These are phyloP conservation scores for Brachionus sp. DNA, from an alignment of 1,140 invertebrate genomes.

Conservation along the genomic window DNA sequence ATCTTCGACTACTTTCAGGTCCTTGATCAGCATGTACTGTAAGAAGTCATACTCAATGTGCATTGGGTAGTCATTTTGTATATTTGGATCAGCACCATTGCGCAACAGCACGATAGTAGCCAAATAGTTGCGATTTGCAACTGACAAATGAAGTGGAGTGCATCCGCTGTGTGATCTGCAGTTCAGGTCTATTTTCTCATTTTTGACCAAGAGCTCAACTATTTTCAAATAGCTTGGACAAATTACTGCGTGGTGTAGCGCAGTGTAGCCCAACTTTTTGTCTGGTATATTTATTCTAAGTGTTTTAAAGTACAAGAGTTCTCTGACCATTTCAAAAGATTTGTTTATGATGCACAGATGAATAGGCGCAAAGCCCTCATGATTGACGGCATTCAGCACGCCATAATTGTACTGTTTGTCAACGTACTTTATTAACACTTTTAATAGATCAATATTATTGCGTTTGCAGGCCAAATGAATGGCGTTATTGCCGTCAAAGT, in stretches of 20 bases:
- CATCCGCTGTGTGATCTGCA: not conserved
- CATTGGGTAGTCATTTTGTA: conserved; percentile 15
- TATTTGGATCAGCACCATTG: not conserved
- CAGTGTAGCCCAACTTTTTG: not conserved
- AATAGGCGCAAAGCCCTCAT: not conserved
- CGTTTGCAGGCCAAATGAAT: not conserved
- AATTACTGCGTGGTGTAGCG: not conserved
- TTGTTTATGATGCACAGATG: not conserved
- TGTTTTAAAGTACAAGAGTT: not conserved
- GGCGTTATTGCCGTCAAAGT: not conserved
- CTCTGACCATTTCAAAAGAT: not conserved
- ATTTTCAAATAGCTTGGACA: not conserved
- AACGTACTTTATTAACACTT: not conserved
- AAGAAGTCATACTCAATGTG: not conserved
- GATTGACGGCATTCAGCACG: not conserved
- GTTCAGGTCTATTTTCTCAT: not conserved
- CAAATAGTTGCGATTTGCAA: conserved; percentile 12
- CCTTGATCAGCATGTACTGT: not conserved
- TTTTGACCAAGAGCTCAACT: not conserved
- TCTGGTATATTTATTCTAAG: conserved; percentile 2
- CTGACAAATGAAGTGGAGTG: not conserved
- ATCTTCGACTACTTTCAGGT: not conserved
- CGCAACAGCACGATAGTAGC: not conserved
- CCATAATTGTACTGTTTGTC: conserved; percentile 14
- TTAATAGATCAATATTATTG: not conserved